Percentiles rank a stretch among this genome's conserved stretches.
Conservation (phyloP, 1,140 invertebrate species). For the Zaprionus camerounensis region DNA sequence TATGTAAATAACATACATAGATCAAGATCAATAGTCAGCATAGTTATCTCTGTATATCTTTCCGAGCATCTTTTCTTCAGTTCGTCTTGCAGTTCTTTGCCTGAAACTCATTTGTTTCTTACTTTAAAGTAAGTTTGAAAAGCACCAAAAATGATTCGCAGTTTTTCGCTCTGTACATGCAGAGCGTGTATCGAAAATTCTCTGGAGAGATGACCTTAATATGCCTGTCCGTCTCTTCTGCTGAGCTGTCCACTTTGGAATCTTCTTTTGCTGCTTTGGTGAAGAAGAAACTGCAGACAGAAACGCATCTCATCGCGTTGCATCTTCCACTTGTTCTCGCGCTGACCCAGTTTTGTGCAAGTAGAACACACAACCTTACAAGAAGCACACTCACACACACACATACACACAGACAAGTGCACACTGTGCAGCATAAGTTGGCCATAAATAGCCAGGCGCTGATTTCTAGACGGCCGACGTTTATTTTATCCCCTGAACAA, state of each 20-base stretch:
- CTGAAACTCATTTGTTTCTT: too few species aligned
- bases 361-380: slow-evolving; percentile 68
- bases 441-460: slow-evolving; percentile 68
- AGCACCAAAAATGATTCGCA: too few species aligned
- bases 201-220: slow-evolving; percentile 31
- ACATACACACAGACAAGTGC: slow-evolving; percentile 2
- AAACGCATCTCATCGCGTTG: slow-evolving; percentile 39
- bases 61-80: too few species aligned
- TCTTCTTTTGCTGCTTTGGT: slow-evolving; percentile 20
- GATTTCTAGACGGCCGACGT: slow-evolving; percentile 46
- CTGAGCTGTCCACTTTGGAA: neutral
- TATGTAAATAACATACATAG: too few species aligned
- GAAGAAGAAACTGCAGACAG: slow-evolving; percentile 25
- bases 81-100: too few species aligned
- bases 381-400: slow-evolving; percentile 21
- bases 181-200: neutral
- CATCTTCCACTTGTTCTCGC: slow-evolving; percentile 35
- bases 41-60: too few species aligned
- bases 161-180: neutral
- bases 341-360: slow-evolving; percentile 81
- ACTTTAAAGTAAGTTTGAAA: too few species aligned
- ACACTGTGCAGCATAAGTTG: slow-evolving; percentile 45
- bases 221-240: slow-evolving; percentile 18
- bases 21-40: too few species aligned
- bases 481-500: slow-evolving; percentile 16